phyloP scores from a whole-genome alignment of 2,113 vertebrate species.

The Syrmaticus mikado region DNA sequence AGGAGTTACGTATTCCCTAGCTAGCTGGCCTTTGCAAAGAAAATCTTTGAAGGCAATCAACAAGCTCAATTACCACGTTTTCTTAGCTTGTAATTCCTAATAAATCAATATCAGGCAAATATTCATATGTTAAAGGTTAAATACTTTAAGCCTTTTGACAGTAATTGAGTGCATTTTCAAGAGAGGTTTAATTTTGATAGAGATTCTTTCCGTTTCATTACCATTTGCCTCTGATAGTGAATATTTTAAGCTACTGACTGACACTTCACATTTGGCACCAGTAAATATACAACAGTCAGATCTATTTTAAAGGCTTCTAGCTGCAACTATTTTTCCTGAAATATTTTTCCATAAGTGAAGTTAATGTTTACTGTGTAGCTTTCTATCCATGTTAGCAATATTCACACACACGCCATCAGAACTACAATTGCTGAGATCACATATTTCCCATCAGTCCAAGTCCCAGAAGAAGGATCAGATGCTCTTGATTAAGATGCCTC shows the following conservation, averaged over 20 bases:
- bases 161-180: constrained; percentile 29
- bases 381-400: neutral
- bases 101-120: constrained; percentile 48
- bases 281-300: neutral
- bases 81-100: constrained; percentile 36
- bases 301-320: neutral
- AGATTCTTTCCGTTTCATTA: neutral
- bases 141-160: constrained; percentile 16
- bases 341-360: neutral
- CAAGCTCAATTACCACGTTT: constrained; percentile 6
- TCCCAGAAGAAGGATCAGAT: neutral
- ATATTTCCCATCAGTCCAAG: neutral
- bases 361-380: neutral
- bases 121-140: constrained; percentile 48
- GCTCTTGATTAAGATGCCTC: neutral
- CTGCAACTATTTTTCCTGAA: neutral
- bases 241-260: neutral
- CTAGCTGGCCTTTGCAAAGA: constrained; percentile 26
- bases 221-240: constrained; percentile 9
- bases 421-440: neutral
- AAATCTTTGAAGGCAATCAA: constrained; percentile 26
- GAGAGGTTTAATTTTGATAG: constrained; percentile 10
- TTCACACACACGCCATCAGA: neutral
- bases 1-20: neutral
- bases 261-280: neutral